Percentiles rank a stretch among this genome's conserved stretches.
Evolutionary conservation across 2,113 vertebrate species (phyloP).

Genomic region (Pollimyrus isidori): DNA sequence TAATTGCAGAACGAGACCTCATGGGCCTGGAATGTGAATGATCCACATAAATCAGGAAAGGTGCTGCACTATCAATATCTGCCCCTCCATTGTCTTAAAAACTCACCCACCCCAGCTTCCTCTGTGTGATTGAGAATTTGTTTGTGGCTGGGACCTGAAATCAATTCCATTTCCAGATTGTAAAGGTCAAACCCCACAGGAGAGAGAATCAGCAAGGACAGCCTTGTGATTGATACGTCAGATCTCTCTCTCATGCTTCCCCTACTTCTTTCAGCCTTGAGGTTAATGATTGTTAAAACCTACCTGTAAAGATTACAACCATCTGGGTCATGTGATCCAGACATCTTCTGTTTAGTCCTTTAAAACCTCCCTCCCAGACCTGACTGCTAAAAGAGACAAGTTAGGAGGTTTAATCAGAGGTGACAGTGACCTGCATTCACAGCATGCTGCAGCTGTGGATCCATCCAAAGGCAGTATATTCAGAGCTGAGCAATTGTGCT

Average conservation of each 20-base stretch:
- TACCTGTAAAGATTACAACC: background rate
- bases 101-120: background rate
- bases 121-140: constrained; percentile 2
- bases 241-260: background rate
- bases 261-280: background rate
- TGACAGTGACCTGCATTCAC: background rate
- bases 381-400: background rate
- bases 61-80: too few relatives aligned
- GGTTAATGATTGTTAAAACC: constrained; percentile 1
- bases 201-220: background rate
- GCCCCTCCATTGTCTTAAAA: background rate
- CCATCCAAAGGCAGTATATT: background rate
- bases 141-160: background rate
- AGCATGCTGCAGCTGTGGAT: background rate
- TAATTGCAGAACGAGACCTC: background rate
- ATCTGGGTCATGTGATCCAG: background rate
- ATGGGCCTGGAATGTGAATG: background rate
- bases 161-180: constrained; percentile 3
- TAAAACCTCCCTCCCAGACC: background rate
- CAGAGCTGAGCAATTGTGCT: background rate
- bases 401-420: background rate
- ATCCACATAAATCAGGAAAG: too few relatives aligned
- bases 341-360: background rate
- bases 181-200: background rate
- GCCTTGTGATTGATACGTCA: background rate